Conservation (phyloP, 1,140 invertebrate species). For the Apocrypta bakeri region DNA sequence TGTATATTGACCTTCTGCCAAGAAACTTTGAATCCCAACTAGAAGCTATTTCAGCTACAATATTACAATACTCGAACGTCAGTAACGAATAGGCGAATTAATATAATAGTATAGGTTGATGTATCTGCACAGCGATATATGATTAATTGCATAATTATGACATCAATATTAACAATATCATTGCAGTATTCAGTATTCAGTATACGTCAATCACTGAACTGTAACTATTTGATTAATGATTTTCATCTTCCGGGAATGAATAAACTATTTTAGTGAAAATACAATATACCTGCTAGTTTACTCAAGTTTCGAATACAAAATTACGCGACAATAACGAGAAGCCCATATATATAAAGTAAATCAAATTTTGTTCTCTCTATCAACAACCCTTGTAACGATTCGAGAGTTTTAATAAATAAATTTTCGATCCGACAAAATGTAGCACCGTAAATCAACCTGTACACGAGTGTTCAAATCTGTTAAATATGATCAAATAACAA, state of each 20-base stretch:
- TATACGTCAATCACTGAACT: too few relatives aligned
- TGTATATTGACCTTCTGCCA: too few relatives aligned
- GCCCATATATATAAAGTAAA: not conserved
- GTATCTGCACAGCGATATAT: not conserved
- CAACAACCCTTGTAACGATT: too few relatives aligned
- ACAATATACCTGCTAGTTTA: not conserved
- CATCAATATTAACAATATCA: not conserved
- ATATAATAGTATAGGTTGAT: not conserved
- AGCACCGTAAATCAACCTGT: not conserved
- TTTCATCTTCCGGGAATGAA: not conserved
- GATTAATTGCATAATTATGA: not conserved
- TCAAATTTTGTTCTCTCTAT: too few relatives aligned
- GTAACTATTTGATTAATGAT: too few relatives aligned
- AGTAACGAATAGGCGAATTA: not conserved
- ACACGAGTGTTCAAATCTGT: slow-evolving; percentile 5
- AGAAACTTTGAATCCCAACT: too few relatives aligned
- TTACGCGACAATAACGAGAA: not conserved
- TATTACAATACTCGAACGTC: too few relatives aligned
- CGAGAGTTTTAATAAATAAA: too few relatives aligned
- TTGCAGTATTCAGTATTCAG: too few relatives aligned
- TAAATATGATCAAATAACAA: slow-evolving; percentile 37
- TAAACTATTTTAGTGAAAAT: not conserved
- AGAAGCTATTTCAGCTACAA: too few relatives aligned
- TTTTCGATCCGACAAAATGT: too few relatives aligned
- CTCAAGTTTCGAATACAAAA: too few relatives aligned